Base-by-base conservation (phyloP, 2,113 vertebrate genomes). In the Otocyon megalotis region DNA sequence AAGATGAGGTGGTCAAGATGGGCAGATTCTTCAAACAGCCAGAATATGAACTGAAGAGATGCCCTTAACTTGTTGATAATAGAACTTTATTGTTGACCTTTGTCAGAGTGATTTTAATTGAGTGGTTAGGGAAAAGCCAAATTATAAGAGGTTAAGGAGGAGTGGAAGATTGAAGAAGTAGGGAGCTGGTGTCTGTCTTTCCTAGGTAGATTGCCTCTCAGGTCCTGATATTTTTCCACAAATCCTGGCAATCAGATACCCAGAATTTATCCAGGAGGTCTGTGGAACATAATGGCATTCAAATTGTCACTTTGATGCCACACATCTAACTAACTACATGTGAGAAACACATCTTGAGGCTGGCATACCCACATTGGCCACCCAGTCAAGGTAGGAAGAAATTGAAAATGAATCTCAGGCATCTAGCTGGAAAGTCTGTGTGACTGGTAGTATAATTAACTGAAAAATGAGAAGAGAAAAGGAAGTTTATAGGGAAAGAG, bases 291-390 rank as follows among this genome's bases (percentile, higher is more conserved):
- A 50, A 50, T 17, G 19, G 2, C 32, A 48, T 93, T 95, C 43
- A 60, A 82, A 87, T 90, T 95, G 20, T 97, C 58, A 56, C 20
- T 8, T 93, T 90, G 72, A 84, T 53, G 80, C 9, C 76, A 80
- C 4, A 82, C 8, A 22, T 77, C 89, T 88, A 84, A 94, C 89
- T 88, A 84, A 94, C n/a, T n/a, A 24, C 48, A n/a, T 26, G 63
- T 82, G 28, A 30, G 5, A 63, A 63, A 20, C 32, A 76, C 67
- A 28, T 83, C 79, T 72, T 82, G 56, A 90, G 48, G 53, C 15
- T 72, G 13, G 56, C 26, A 72, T 5, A 43, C 60, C 28, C 17
- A 53, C 69, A 8, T 24, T 81, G 72, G 58, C 76, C 90, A 83
- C 26, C 32, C 8, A 35, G 1, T 56, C 35, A 48, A 80, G 19